Percentiles rank a stretch among this genome's conserved stretches.
Conservation (phyloP, 2,888 invertebrate genomes). For the Hemaris fuciformis region DNA sequence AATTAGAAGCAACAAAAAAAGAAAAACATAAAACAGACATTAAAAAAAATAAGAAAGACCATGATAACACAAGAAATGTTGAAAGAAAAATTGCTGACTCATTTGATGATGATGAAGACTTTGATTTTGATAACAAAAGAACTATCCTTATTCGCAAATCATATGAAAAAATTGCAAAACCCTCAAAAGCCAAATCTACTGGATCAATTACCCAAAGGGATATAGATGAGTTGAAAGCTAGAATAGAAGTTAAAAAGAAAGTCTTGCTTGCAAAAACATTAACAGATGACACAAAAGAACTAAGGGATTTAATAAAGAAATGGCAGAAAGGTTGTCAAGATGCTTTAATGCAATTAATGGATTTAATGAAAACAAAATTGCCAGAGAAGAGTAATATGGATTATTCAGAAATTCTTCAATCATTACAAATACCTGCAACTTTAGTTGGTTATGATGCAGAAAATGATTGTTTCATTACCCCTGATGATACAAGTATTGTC, state of each 20-base stretch:
- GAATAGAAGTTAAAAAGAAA: conserved; percentile 69
- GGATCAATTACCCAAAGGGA: conserved; percentile 72
- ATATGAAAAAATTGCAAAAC: conserved; percentile 61
- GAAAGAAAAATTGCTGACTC: conserved; percentile 31
- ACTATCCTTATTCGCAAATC: conserved; percentile 63
- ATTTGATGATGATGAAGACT: conserved; percentile 63
- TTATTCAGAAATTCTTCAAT: conserved; percentile 70
- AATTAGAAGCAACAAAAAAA: conserved; percentile 32
- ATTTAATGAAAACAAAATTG: conserved; percentile 63
- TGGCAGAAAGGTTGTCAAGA: conserved; percentile 80
- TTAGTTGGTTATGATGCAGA: conserved; percentile 76
- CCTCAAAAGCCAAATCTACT: conserved; percentile 65
- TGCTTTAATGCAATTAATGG: conserved; percentile 74
- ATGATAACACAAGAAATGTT: conserved; percentile 20
- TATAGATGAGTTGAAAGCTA: conserved; percentile 61
- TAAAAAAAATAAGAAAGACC: conserved; percentile 21
- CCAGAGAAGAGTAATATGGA: conserved; percentile 65
- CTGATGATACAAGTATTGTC: conserved; percentile 58
- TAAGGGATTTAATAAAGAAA: conserved; percentile 70
- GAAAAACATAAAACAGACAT: conserved; percentile 22
- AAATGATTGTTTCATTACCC: conserved; percentile 70
- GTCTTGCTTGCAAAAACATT: conserved; percentile 56
- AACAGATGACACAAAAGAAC: conserved; percentile 70
- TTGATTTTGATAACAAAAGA: conserved; percentile 53
- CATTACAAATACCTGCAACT: conserved; percentile 70